Percentiles rank a stretch among this genome's conserved stretches.
Evolutionary conservation across 1,140 invertebrate genomes (phyloP).

Genomic region (Drosophila mayri): DNA sequence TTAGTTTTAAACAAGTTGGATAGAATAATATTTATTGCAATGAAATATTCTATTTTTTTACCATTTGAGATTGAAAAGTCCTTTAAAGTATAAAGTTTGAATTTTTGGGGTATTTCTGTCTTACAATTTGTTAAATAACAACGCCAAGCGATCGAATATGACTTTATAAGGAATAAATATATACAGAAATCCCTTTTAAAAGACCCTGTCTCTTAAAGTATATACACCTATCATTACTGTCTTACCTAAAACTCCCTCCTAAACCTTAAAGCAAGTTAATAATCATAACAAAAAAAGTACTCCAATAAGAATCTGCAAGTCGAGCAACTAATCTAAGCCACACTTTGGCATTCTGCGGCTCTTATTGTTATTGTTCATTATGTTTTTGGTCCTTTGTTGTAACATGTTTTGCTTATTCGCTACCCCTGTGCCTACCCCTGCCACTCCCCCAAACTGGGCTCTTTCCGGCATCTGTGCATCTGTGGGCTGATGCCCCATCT

Average conservation of each 20-base stretch:
- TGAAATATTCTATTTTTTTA: no score
- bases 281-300: constrained; percentile 1
- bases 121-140: not conserved
- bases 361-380: constrained; percentile 52
- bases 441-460: not conserved
- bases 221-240: not conserved
- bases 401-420: constrained; percentile 37
- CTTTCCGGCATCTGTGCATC: constrained; percentile 37
- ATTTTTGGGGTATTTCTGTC: not conserved
- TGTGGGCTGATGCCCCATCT: constrained; percentile 26
- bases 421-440: not conserved
- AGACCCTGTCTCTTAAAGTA: not conserved
- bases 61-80: no score
- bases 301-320: constrained; percentile 2
- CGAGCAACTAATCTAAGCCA: constrained; percentile 19
- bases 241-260: not conserved
- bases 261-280: not conserved
- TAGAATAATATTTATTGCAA: no score
- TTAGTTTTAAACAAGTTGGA: no score
- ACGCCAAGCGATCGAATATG: not conserved
- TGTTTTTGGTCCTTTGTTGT: constrained; percentile 57
- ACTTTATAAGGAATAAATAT: not conserved
- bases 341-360: constrained; percentile 25
- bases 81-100: not conserved
- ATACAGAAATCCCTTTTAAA: not conserved